phyloP scores from a whole-genome alignment of 2,888 invertebrate species.

The Nemurella pictetii region DNA sequence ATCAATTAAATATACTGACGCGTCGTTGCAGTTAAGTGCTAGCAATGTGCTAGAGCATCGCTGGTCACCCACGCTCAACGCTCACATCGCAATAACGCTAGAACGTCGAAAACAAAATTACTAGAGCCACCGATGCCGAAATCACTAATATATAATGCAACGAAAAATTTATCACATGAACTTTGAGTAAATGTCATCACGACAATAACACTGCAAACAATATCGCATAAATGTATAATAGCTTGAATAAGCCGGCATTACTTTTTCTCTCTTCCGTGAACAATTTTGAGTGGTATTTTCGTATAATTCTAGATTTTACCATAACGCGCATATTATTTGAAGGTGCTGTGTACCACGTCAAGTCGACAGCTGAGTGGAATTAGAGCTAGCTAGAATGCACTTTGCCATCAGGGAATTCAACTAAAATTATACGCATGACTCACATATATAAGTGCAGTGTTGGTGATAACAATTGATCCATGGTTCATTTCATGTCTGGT shows the following conservation, averaged over 20 bases:
- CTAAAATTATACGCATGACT: not conserved
- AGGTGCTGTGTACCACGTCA: too few species aligned
- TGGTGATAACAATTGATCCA: not conserved
- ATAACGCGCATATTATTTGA: too few species aligned
- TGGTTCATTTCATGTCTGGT: not conserved
- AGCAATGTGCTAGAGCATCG: not conserved
- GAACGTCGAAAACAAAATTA: not conserved
- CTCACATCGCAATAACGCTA: not conserved
- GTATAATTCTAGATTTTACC: too few species aligned
- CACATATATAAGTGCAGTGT: not conserved
- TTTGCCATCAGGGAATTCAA: not conserved
- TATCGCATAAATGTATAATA: too few species aligned
- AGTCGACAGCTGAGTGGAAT: too few species aligned
- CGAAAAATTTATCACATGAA: not conserved
- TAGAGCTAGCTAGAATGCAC: too few species aligned
- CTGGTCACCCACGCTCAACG: not conserved
- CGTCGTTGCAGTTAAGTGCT: not conserved
- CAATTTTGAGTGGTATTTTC: too few species aligned
- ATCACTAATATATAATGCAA: not conserved
- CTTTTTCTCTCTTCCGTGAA: too few species aligned
- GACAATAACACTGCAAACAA: too few species aligned
- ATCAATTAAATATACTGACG: not conserved
- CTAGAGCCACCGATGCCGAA: too few species aligned
- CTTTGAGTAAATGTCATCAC: not conserved
- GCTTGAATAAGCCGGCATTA: too few species aligned